These are phyloP conservation scores for Cyaniris semiargus DNA, from an alignment of 2,888 invertebrate species.

Conservation along the genomic window DNA sequence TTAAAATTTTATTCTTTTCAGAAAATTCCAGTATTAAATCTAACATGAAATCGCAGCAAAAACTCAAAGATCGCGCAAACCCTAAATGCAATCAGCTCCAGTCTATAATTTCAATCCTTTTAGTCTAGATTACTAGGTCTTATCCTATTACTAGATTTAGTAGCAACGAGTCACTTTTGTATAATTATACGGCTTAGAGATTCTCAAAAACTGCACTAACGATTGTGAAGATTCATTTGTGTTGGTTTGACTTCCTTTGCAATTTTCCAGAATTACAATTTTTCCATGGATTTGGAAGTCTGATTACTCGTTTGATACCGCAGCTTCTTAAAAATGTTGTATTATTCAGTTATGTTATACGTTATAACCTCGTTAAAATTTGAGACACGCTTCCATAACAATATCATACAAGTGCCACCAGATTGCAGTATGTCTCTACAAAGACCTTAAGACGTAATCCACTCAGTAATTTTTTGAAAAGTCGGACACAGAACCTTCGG, in stretches of 20 bases:
- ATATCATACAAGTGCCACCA: too few species aligned
- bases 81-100: not conserved
- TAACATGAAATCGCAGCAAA: not conserved
- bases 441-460: too few species aligned
- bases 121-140: not conserved
- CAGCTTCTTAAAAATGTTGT: too few species aligned
- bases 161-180: not conserved
- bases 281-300: too few species aligned
- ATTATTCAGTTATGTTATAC: too few species aligned
- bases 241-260: not conserved
- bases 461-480: too few species aligned
- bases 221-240: not conserved
- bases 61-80: conserved; percentile 13
- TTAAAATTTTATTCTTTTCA: not conserved
- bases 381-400: too few species aligned
- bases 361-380: too few species aligned
- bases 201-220: not conserved
- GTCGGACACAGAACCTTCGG: too few species aligned
- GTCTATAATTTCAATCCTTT: not conserved
- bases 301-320: too few species aligned
- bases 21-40: not conserved
- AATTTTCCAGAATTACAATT: too few species aligned
- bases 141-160: conserved; percentile 12
- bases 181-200: not conserved
- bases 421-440: too few species aligned